Conservation (phyloP, 2,888 invertebrate genomes). For the Philhelius pedissequus region DNA sequence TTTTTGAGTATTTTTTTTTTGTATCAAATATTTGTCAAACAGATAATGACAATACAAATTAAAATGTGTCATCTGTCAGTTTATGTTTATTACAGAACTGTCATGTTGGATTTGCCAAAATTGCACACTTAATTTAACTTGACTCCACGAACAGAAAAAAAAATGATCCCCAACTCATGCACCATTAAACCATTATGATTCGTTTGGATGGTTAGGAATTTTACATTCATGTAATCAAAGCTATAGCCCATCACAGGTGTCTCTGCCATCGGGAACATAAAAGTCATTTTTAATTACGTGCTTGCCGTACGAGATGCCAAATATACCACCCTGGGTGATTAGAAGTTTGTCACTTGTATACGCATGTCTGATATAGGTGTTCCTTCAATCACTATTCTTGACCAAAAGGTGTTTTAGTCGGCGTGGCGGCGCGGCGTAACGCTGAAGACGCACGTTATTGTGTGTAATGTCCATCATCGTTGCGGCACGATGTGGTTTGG, state of each 20-base stretch:
- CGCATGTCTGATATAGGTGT: not conserved
- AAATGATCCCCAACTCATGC: not conserved
- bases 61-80: not conserved
- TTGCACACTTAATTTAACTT: not conserved
- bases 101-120: not conserved
- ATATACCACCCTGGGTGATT: conserved; percentile 54
- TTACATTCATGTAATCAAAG: conserved; percentile 20
- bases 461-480: conserved; percentile 49
- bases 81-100: not conserved
- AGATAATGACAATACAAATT: not conserved
- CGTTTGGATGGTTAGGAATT: not conserved
- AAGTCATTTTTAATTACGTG: conserved; percentile 59
- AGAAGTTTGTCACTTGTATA: conserved; percentile 53
- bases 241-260: conserved; percentile 19
- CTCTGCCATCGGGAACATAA: conserved; percentile 13
- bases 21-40: too few species aligned
- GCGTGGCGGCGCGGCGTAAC: not conserved
- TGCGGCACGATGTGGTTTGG: not conserved
- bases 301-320: conserved; percentile 30
- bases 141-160: not conserved
- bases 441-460: not conserved
- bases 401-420: not conserved
- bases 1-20: too few species aligned
- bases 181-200: not conserved
- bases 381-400: not conserved